These are phyloP conservation scores for Cataglyphis livida DNA, from an alignment of 2,888 invertebrate genomes.

Conservation along the genomic window DNA sequence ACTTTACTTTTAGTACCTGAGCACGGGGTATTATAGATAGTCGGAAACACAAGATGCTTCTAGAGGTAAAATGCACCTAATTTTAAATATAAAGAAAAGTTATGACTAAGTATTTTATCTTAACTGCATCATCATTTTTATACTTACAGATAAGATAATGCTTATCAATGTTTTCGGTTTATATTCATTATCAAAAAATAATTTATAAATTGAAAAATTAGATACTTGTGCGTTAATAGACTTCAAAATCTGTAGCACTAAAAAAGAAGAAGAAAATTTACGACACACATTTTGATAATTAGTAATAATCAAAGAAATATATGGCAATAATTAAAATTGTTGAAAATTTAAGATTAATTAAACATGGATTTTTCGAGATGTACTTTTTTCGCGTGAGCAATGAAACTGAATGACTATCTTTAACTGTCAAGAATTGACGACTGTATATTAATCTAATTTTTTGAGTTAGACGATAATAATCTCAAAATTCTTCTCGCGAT, in stretches of 20 bases:
- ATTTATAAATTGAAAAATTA: background rate
- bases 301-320: background rate
- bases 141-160: background rate
- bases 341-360: background rate
- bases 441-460: conserved; percentile 34
- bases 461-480: conserved; percentile 36
- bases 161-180: background rate
- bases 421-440: conserved; percentile 34
- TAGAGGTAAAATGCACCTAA: conserved; percentile 9
- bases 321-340: background rate
- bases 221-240: background rate
- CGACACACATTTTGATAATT: background rate
- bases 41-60: background rate
- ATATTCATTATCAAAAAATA: background rate
- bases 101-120: conserved; percentile 7
- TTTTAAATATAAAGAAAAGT: background rate
- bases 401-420: conserved; percentile 6
- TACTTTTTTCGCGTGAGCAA: background rate
- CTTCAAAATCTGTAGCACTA: background rate
- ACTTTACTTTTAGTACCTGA: background rate
- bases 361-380: background rate
- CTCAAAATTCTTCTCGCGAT: conserved; percentile 23
- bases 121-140: background rate
- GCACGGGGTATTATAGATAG: background rate
- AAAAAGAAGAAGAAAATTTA: background rate